phyloP scores from a whole-genome alignment of 2,113 vertebrate genomes.

The Xyliphius kryptos region DNA sequence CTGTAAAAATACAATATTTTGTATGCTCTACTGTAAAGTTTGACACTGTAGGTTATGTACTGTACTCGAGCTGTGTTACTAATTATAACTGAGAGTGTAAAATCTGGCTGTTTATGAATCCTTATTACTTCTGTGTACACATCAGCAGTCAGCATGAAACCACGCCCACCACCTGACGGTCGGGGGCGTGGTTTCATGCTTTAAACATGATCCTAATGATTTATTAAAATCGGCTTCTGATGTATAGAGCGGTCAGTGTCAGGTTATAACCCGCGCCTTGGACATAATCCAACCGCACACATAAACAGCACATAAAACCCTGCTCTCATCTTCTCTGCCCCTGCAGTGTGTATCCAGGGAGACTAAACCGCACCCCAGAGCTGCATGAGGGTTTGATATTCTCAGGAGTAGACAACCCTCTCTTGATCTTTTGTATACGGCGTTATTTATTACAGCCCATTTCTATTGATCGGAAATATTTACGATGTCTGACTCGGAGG shows the following conservation, averaged over 20 bases:
- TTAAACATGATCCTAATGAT: constrained; percentile 48
- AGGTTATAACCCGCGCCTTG: constrained; percentile 10
- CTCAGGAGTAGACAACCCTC: too few relatives aligned
- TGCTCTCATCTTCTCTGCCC: neutral
- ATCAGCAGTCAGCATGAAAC: neutral
- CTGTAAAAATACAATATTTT: too few relatives aligned
- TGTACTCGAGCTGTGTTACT: too few relatives aligned
- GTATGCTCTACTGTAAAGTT: too few relatives aligned
- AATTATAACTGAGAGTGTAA: too few relatives aligned
- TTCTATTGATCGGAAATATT: constrained; percentile 13
- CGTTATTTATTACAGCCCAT: too few relatives aligned
- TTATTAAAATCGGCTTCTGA: constrained; percentile 44
- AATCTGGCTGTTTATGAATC: too few relatives aligned
- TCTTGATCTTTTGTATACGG: too few relatives aligned
- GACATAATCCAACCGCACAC: constrained; percentile 9
- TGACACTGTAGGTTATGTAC: too few relatives aligned
- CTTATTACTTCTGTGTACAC: too few relatives aligned
- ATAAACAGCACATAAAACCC: neutral
- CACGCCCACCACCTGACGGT: constrained; percentile 43
- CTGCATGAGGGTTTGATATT: too few relatives aligned
- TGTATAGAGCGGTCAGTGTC: too few relatives aligned
- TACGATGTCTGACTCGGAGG: constrained; percentile 70
- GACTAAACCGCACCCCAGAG: constrained; percentile 9
- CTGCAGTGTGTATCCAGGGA: constrained; percentile 5
- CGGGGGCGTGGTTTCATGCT: constrained; percentile 46